These are phyloP conservation scores for Harpegnathos saltator DNA, from an alignment of 1,140 invertebrate genomes.

Conservation along the genomic window DNA sequence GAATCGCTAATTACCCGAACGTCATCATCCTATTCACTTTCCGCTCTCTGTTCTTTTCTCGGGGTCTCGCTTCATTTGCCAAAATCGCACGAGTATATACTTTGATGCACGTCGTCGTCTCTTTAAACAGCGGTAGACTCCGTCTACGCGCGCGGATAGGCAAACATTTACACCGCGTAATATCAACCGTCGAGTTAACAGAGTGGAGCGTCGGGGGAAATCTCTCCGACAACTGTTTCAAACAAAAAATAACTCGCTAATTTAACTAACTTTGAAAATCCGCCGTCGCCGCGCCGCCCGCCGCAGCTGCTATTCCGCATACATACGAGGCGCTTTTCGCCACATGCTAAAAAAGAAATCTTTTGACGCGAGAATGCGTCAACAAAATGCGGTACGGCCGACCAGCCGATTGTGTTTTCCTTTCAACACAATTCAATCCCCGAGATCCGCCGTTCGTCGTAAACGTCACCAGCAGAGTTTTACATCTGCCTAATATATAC, in stretches of 20 bases:
- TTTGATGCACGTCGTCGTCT: constrained; percentile 11
- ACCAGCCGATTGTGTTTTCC: neutral
- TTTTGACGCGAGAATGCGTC: constrained; percentile 1
- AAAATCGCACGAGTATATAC: neutral
- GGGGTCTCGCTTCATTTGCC: constrained; percentile 22
- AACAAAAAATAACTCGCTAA: constrained; percentile 7
- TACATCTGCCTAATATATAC: constrained; percentile 28
- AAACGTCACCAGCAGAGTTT: constrained; percentile 52
- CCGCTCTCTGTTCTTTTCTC: constrained; percentile 11
- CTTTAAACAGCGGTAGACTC: neutral
- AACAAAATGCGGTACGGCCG: constrained; percentile 3
- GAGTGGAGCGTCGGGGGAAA: neutral
- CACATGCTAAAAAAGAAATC: neutral
- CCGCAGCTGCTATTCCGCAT: neutral
- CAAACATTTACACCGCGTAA: constrained; percentile 26
- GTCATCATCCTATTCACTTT: constrained; percentile 27
- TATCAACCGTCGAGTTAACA: constrained; percentile 15
- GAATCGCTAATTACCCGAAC: constrained; percentile 75
- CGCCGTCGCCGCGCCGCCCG: too few relatives aligned
- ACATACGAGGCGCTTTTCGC: constrained; percentile 1
- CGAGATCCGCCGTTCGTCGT: constrained; percentile 4
- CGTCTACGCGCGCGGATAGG: neutral
- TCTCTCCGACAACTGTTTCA: neutral
- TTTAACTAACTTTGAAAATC: constrained; percentile 6
- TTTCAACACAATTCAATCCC: neutral